Conservation (phyloP, 2,113 vertebrate species). For the Nycticryphes semicollaris region DNA sequence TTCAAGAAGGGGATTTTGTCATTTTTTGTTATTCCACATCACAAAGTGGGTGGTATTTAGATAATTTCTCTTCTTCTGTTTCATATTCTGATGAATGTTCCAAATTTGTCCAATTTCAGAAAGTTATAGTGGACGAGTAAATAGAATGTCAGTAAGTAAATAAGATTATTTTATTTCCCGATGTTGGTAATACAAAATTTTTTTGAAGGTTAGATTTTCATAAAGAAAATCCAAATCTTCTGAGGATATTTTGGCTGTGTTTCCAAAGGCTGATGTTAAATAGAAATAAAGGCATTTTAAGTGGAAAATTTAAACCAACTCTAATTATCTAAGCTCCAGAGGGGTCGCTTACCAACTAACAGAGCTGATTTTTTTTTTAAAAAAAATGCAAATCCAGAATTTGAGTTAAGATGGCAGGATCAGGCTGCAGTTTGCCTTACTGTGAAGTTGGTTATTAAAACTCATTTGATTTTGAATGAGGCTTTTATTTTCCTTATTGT, state of each 20-base stretch:
- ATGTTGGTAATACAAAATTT: neutral
- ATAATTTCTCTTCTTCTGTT: neutral
- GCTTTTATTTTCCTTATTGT: neutral
- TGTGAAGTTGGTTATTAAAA: constrained; percentile 14
- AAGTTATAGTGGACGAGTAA: neutral
- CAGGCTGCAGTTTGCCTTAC: neutral
- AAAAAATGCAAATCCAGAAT: neutral
- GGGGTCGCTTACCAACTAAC: neutral
- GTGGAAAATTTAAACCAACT: neutral
- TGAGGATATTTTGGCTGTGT: neutral
- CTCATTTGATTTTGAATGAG: neutral
- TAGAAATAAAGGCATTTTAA: neutral
- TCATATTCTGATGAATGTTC: neutral
- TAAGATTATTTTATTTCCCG: neutral
- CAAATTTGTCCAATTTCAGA: neutral
- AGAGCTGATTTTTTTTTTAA: neutral
- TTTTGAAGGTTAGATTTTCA: neutral
- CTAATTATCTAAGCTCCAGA: neutral
- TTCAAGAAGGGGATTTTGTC: neutral
- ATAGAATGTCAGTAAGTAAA: neutral
- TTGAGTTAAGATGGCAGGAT: neutral
- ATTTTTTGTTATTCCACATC: neutral
- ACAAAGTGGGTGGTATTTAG: neutral
- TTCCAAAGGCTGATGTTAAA: neutral
- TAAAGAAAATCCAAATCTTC: neutral